Base-by-base conservation (phyloP, 2,888 invertebrate genomes). In the Epistrophe grossulariae region DNA sequence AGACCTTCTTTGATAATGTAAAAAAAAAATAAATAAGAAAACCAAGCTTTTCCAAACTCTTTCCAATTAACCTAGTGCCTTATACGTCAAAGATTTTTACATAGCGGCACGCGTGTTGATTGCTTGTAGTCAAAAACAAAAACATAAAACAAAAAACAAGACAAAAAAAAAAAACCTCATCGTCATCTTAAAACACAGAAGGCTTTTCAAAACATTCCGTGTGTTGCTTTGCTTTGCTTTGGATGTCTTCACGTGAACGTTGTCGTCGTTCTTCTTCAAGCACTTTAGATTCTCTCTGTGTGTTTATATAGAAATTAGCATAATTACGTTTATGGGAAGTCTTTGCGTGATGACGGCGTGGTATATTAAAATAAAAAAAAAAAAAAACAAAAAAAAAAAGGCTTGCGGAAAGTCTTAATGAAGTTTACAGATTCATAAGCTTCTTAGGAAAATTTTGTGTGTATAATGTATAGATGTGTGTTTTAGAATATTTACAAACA, bases 51-150 rank as follows among this genome's bases (percentile, higher is more conserved):
- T 71, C 19, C 60, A 77, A 84, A 81, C 60, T 77, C 52, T 72
- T 77, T 73, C 72, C 66, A 84, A 84, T 84, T 84, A 84, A 84
- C 80, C 71, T 77, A 81, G 72, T 77, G 84, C 38, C 72, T 28
- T 8, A 6, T 40, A 60, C 10, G 66, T 35, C 72, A 72, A 72
- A 24, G 55, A 52, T 68, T 77, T n/a, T 66, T 52, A 76, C 64
- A 48, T 55, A 80, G 74, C 74, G 71, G 77, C 84, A 84, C 84
- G 80, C 80, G 81, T 60, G 35, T 68, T 81, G 77, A 81, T 81
- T 77, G 76, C 84, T 71, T 80, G 66, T 59, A 77, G 71, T 35
- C 17, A 40, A 40, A 55, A 70, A 70, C 10, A 50, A 19, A 40
- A 52, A 48, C 13, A 17, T 1, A 19, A 19, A 24, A 70, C 1